Base-by-base conservation (phyloP, 2,113 vertebrate genomes). In the Zootoca vivipara region DNA sequence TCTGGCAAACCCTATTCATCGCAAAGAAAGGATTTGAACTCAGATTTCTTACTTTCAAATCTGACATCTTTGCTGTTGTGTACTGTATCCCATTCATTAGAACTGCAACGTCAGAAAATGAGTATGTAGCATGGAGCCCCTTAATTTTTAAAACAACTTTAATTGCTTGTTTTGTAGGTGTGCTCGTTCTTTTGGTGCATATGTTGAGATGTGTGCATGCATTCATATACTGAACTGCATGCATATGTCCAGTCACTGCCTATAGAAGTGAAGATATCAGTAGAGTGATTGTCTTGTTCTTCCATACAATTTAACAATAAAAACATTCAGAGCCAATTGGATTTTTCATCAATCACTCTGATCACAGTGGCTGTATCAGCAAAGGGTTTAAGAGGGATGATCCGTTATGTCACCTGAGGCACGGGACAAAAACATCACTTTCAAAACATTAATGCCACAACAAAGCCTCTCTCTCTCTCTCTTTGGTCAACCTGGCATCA, bases 261-360 rank as follows among this genome's bases (percentile, higher is more conserved):
- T n/a, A 10, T 69, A 69, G 28, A 28, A 28, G 67, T 69, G 24
- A 69, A 69, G 8, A 7, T 69, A 28, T 69, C 67, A 69, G 10
- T 69, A 26, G 24, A 28, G 67, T 69, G 24, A 28, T 52, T 69
- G 26, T 28, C 67, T 69, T 69, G 67, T 69, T 69, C 67, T 28
- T 69, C 67, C 67, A 69, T 30, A 69, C 73, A 7, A 38, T 75
- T 2, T 93, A 93, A 94, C 92, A 90, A 69, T 78, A 65, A 82
- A 90, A 93, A 84, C 87, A 85, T 89, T 75, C 73, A 28, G 67
- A 69, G 67, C 67, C 85, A 92, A 90, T 30, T 30, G 86, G 91
- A 90, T 90, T 93, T 92, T 91, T 91, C 93, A 94, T 95, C 92
- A 92, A 93, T 95, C 95, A 96, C 90, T 78, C 72, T 77, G 67